phyloP scores from a whole-genome alignment of 2,113 vertebrate genomes.

The Triplophysa siluroides region DNA sequence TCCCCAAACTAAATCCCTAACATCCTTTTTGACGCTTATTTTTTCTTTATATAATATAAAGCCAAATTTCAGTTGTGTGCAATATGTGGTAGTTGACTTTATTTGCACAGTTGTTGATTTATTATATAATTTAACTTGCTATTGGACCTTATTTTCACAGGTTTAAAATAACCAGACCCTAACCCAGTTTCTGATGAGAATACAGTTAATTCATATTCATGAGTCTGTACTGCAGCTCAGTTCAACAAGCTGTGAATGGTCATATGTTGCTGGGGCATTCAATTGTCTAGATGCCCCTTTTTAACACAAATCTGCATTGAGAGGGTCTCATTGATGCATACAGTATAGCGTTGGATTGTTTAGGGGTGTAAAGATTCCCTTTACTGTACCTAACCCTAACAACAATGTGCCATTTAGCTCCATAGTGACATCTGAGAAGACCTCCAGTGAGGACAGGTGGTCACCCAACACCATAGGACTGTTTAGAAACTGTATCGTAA shows the following conservation, averaged over 20 bases:
- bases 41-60: no score
- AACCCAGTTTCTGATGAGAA: slow-evolving; percentile 31
- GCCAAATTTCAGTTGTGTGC: no score
- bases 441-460: slow-evolving; percentile 60
- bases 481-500: slow-evolving; percentile 53
- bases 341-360: slow-evolving; percentile 22
- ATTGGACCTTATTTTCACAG: not conserved
- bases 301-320: slow-evolving; percentile 13
- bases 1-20: no score
- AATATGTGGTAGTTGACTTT: no score
- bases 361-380: not conserved
- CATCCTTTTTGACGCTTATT: no score
- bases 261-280: not conserved
- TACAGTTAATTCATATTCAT: slow-evolving; percentile 31
- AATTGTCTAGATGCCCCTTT: not conserved
- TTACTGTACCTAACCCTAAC: slow-evolving; percentile 24
- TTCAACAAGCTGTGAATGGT: slow-evolving; percentile 14
- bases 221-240: not conserved
- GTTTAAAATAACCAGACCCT: not conserved
- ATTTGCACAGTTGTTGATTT: not conserved
- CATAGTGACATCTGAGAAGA: slow-evolving; percentile 58
- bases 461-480: slow-evolving; percentile 64
- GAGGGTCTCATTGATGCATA: slow-evolving; percentile 7
- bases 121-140: not conserved
- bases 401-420: slow-evolving; percentile 38